Conservation (phyloP, 2,888 invertebrate genomes). For the Nomada fucata region DNA sequence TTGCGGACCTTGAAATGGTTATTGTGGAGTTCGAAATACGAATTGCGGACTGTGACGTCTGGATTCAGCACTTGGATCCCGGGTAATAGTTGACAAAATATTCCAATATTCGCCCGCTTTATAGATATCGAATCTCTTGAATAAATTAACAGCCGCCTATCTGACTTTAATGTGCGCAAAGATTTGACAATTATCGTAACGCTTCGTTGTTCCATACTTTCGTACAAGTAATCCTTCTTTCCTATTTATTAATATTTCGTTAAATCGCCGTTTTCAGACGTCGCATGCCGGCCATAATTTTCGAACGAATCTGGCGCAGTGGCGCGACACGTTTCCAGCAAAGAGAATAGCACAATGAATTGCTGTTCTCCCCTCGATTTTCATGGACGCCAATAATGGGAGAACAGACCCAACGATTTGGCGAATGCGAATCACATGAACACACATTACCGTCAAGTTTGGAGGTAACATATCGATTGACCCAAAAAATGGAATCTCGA, state of each 20-base stretch:
- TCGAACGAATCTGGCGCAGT: background rate
- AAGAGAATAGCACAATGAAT: no score
- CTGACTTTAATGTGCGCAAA: no score
- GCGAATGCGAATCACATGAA: conserved; percentile 24
- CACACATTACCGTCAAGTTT: conserved; percentile 29
- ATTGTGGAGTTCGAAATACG: background rate
- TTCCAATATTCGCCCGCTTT: no score
- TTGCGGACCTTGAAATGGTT: background rate
- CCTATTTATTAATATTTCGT: no score
- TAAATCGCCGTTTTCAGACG: no score
- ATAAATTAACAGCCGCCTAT: no score
- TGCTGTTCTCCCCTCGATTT: background rate
- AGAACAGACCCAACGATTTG: conserved; percentile 15
- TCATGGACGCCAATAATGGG: conserved; percentile 17
- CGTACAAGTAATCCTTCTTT: no score
- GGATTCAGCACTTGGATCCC: background rate
- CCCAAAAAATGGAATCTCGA: conserved; percentile 39
- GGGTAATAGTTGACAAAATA: no score
- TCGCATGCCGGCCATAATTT: background rate
- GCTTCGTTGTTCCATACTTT: no score
- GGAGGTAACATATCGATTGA: conserved; percentile 45
- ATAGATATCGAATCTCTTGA: no score
- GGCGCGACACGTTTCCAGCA: background rate
- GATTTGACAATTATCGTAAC: no score
- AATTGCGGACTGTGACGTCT: background rate